These are phyloP conservation scores for Gymnothorax reevesii DNA, from an alignment of 2,797 vertebrate species.

Conservation along the genomic window DNA sequence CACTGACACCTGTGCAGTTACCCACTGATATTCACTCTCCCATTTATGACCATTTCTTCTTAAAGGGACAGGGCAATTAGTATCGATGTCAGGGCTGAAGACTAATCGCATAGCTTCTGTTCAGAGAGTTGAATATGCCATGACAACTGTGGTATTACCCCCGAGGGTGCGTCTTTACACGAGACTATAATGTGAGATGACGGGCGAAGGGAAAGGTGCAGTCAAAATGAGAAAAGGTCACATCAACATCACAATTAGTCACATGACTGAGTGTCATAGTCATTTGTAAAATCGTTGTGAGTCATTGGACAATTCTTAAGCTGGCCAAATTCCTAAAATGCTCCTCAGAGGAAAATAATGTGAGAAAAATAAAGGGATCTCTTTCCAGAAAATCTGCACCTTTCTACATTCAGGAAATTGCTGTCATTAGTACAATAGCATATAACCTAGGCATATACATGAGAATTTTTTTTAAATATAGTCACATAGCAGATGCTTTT, in stretches of 20 bases:
- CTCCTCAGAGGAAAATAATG: not conserved
- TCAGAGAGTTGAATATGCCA: not conserved
- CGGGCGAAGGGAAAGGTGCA: not conserved
- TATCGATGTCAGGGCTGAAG: constrained; percentile 5
- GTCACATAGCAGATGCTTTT: not conserved
- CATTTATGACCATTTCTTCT: not conserved
- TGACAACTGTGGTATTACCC: not conserved
- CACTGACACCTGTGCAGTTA: constrained; percentile 9
- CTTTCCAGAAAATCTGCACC: not conserved
- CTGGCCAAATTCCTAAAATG: not conserved
- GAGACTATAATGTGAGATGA: not conserved
- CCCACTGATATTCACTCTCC: not conserved
- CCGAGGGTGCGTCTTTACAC: not conserved
- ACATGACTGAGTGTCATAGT: not conserved
- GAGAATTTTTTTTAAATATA: not conserved
- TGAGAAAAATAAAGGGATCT: not conserved
- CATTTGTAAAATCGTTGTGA: not conserved
- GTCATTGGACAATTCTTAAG: not conserved
- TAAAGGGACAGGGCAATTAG: not conserved
- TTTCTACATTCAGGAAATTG: not conserved
- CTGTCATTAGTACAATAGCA: not conserved
- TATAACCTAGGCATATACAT: not conserved
- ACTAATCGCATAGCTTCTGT: not conserved
- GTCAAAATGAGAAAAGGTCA: not conserved
- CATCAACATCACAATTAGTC: not conserved